A percentile compares a stretch with the other conserved stretches of the same genome.
These are phyloP conservation scores for Campopleginae sp. DNA, from an alignment of 2,888 invertebrate genomes.

Conservation along the genomic window DNA sequence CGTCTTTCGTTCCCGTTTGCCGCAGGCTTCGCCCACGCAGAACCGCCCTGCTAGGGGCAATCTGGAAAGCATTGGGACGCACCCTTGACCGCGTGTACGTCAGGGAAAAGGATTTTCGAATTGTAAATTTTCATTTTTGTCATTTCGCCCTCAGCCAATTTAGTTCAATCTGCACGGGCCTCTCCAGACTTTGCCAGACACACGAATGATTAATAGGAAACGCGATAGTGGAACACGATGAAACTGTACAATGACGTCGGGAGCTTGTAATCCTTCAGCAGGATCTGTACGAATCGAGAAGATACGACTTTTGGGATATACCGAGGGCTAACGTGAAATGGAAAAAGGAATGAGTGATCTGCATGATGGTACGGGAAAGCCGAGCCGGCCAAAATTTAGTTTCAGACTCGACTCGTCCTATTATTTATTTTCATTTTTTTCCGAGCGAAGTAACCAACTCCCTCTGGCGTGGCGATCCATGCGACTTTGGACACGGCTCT, in stretches of 20 bases:
- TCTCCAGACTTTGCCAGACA: not conserved
- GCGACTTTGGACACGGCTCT: constrained; percentile 44
- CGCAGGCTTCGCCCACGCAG: not conserved
- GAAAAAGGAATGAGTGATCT: constrained; percentile 37
- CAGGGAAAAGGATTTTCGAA: not conserved
- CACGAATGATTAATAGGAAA: constrained; percentile 56
- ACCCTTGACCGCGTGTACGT: not conserved
- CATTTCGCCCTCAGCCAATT: constrained; percentile 43
- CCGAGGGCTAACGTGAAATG: constrained; percentile 2
- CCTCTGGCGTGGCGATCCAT: constrained; percentile 18
- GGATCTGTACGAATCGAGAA: constrained; percentile 44
- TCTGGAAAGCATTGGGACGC: not conserved
- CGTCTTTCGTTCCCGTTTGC: not conserved
- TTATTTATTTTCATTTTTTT: constrained; percentile 27
- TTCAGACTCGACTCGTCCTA: constrained; percentile 37
- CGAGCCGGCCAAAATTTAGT: constrained; percentile 59
- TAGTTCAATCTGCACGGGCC: constrained; percentile 17
- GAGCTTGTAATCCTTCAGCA: constrained; percentile 57
- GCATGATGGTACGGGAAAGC: constrained; percentile 48
- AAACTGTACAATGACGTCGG: constrained; percentile 2
- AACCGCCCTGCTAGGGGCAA: not conserved
- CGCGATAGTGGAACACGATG: constrained; percentile 41
- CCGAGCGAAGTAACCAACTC: constrained; percentile 29
- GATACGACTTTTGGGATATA: constrained; percentile 1
- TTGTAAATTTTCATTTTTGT: not conserved